Evolutionary conservation across 1,140 invertebrate genomes (phyloP).

Genomic region (Vanessa tameamea): DNA sequence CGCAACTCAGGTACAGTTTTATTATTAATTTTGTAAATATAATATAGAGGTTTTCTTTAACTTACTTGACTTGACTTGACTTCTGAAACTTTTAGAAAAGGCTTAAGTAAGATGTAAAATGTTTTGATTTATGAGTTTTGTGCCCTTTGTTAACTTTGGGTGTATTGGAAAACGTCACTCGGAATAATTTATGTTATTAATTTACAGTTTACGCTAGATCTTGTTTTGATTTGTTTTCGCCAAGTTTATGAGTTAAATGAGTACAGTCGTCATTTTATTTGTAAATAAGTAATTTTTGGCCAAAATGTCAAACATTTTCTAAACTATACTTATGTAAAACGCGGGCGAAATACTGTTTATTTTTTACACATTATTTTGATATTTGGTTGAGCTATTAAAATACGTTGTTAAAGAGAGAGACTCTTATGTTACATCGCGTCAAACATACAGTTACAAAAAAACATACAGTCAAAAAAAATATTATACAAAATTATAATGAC

Average conservation of each 20-base stretch:
- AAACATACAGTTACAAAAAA: too few relatives aligned
- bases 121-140: conserved; percentile 3
- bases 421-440: too few relatives aligned
- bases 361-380: too few relatives aligned
- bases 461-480: too few relatives aligned
- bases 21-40: neutral
- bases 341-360: too few relatives aligned
- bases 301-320: too few relatives aligned
- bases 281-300: too few relatives aligned
- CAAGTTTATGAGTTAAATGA: neutral
- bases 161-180: conserved; percentile 3
- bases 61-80: neutral
- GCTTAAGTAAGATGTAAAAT: neutral
- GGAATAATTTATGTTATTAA: conserved; percentile 2
- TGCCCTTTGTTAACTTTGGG: neutral
- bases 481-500: too few relatives aligned
- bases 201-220: neutral
- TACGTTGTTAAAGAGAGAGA: too few relatives aligned
- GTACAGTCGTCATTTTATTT: too few relatives aligned
- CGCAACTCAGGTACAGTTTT: neutral
- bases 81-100: neutral
- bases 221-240: neutral
- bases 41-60: neutral
- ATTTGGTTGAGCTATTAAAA: too few relatives aligned
- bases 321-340: too few relatives aligned